Percentiles rank a stretch among this genome's conserved stretches.
Evolutionary conservation across 2,113 vertebrate genomes (phyloP).

Genomic region (Triplophysa siluroides): DNA sequence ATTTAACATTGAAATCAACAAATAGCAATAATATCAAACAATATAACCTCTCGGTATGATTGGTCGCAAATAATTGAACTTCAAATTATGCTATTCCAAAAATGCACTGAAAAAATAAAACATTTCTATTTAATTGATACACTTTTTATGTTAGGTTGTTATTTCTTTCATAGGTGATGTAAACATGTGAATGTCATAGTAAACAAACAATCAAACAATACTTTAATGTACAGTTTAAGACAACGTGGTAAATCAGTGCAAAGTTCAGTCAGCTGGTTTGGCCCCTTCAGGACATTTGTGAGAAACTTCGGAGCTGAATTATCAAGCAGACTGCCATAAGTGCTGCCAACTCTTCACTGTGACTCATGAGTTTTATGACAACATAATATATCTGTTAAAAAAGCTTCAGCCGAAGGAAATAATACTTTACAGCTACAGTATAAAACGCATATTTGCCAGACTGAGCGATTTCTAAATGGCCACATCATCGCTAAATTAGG

Average conservation of each 20-base stretch:
- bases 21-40: background rate
- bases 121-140: constrained; percentile 9
- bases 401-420: background rate
- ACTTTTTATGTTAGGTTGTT: constrained; percentile 52
- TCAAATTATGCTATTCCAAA: background rate
- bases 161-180: constrained; percentile 22
- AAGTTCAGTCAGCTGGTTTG: constrained; percentile 41
- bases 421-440: background rate
- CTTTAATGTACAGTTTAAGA: constrained; percentile 51
- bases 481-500: background rate
- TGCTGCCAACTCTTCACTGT: background rate
- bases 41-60: background rate
- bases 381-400: background rate
- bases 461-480: background rate
- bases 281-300: background rate
- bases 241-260: constrained; percentile 63
- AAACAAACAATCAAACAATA: constrained; percentile 10
- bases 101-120: background rate
- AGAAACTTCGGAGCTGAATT: background rate
- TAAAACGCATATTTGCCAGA: background rate
- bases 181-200: constrained; percentile 1
- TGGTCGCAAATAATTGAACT: constrained; percentile 11
- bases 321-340: background rate
- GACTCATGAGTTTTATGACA: background rate
- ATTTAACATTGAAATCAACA: constrained; percentile 19